Evolutionary conservation across 2,888 invertebrate species (phyloP).

Genomic region (Ethmia dodecea): DNA sequence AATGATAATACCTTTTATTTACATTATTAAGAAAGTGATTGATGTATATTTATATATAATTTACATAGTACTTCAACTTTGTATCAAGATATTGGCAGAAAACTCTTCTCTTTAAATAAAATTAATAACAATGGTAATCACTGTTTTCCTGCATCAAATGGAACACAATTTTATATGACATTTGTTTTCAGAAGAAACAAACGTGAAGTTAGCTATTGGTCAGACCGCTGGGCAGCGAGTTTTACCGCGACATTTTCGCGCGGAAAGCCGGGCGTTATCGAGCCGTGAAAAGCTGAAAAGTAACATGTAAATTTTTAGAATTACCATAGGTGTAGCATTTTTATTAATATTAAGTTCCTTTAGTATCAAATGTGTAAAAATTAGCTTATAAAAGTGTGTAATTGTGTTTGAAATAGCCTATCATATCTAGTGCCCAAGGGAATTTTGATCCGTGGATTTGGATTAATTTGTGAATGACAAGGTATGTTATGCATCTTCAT

Average conservation of each 20-base stretch:
- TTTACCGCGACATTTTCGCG: constrained; percentile 79
- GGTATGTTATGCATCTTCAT: constrained; percentile 47
- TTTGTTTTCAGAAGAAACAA: constrained; percentile 70
- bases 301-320: constrained; percentile 42
- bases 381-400: constrained; percentile 30
- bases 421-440: constrained; percentile 45
- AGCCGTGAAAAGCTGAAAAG: constrained; percentile 72
- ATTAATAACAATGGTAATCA: too few relatives aligned
- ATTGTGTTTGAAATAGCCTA: constrained; percentile 33
- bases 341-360: constrained; percentile 37
- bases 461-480: constrained; percentile 70
- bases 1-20: too few relatives aligned
- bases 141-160: too few relatives aligned
- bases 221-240: constrained; percentile 47
- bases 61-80: too few relatives aligned
- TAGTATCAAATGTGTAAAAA: constrained; percentile 32
- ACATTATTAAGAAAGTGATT: too few relatives aligned
- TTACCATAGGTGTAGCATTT: constrained; percentile 32
- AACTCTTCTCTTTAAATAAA: too few relatives aligned
- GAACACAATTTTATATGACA: constrained; percentile 41
- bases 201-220: constrained; percentile 62
- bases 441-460: constrained; percentile 52
- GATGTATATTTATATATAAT: too few relatives aligned
- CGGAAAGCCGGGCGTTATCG: constrained; percentile 77
- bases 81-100: too few relatives aligned